Base-by-base conservation (phyloP, 2,797 vertebrate genomes). In the Amazonetta brasiliensis region DNA sequence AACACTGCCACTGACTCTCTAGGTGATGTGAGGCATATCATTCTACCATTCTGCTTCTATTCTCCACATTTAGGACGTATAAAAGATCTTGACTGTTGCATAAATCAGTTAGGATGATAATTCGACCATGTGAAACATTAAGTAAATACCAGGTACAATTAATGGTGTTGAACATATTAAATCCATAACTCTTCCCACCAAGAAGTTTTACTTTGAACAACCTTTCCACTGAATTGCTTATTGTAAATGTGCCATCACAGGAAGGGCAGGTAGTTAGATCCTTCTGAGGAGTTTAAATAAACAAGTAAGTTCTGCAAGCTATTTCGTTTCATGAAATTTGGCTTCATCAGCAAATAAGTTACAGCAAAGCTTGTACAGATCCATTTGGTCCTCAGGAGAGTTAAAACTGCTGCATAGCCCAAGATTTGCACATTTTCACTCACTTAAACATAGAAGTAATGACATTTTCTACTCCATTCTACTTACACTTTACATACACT, bases 381-480 rank as follows among this genome's bases (percentile, higher is more conserved):
- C 44, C 58, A 58, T 78, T 78, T 69, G 64, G 39, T 68, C 69
- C 68, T 88, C 62, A 41, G 64, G 48, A 77, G 64, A 91, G 33
- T 52, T 86, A 3, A 90, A 85, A 75, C 74, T 48, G 39, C 82
- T 82, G 46, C 46, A 60, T 12, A 56, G 28, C 66, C 66, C 0
- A 0, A n/a, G 52, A 86, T 86, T 86, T 85, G 30, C 52, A 64
- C 7, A 1, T 78, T 91, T 92, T 80, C 2, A 0, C 80, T 77
- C 71, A 82, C 59, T 78, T 66, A 88, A 86, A 88, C 79, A 79
- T 63, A 60, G 66, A 90, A 88, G 31, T 44, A 87, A 86, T 69
- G 44, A 28, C 37, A 78, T 92, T 93, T 86, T 84, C 55, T 91
- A 16, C 74, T 73, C 41, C 54, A 67, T 90, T 95, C 59, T 88